Evolutionary conservation across 2,888 invertebrate genomes (phyloP).

Genomic region (Platycheirus albimanus): DNA sequence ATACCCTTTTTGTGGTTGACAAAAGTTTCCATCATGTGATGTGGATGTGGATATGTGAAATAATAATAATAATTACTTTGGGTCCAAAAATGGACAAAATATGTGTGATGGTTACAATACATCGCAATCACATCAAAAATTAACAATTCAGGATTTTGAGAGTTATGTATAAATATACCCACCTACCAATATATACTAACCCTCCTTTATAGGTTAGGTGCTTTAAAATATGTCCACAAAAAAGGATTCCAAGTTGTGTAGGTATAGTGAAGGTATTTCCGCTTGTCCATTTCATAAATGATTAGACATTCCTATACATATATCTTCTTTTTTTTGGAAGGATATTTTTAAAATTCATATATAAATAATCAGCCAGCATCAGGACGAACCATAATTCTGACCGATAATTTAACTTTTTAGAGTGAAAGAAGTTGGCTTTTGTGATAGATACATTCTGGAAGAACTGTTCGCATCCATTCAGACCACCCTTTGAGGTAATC

Average conservation of each 20-base stretch:
- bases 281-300: slow-evolving; percentile 14
- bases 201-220: no score
- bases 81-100: slow-evolving; percentile 61
- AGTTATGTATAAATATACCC: neutral
- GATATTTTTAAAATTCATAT: slow-evolving; percentile 10
- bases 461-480: neutral
- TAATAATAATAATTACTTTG: slow-evolving; percentile 69
- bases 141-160: slow-evolving; percentile 65
- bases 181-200: no score
- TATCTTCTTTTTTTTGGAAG: neutral
- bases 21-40: slow-evolving; percentile 61
- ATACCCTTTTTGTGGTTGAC: slow-evolving; percentile 72
- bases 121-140: slow-evolving; percentile 71
- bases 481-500: neutral
- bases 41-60: slow-evolving; percentile 55
- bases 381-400: neutral
- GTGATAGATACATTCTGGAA: neutral
- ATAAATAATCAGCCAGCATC: neutral
- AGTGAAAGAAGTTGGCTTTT: neutral
- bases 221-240: slow-evolving; percentile 1
- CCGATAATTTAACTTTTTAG: neutral
- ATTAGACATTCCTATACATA: no score
- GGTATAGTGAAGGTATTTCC: slow-evolving; percentile 24
- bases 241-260: slow-evolving; percentile 10
- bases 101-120: slow-evolving; percentile 53